phyloP scores from a whole-genome alignment of 2,113 vertebrate species.

The Archilochus colubris region DNA sequence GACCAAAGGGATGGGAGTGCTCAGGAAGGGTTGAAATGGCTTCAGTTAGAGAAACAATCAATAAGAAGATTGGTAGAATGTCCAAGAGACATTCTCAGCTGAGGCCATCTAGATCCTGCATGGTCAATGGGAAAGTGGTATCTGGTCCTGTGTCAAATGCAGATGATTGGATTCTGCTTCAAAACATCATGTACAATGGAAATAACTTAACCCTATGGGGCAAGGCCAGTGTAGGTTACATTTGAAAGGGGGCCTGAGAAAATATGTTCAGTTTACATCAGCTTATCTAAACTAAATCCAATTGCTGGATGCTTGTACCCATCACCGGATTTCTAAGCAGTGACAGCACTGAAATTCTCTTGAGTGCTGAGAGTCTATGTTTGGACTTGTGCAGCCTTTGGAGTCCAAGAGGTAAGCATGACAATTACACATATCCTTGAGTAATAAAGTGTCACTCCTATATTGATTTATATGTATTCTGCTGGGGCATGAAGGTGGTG shows the following conservation, averaged over 20 bases:
- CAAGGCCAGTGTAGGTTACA: background rate
- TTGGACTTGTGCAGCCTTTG: background rate
- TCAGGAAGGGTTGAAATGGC: background rate
- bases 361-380: background rate
- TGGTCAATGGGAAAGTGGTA: background rate
- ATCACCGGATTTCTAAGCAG: background rate
- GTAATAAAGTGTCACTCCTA: background rate
- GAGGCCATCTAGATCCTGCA: background rate
- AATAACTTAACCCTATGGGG: background rate
- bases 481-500: background rate
- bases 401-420: background rate
- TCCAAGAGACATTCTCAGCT: background rate
- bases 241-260: background rate
- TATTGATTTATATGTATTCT: background rate
- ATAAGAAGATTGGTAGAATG: background rate
- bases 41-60: background rate
- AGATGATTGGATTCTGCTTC: background rate
- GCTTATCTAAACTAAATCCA: background rate
- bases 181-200: background rate
- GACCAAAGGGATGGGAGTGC: fast-evolving
- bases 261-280: background rate
- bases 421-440: background rate
- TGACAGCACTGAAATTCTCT: background rate
- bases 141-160: background rate
- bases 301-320: background rate